Evolutionary conservation across 2,797 vertebrate species (phyloP), one percentile per base, ranked within the genome.

Genomic region (Chromis chromis): DNA sequence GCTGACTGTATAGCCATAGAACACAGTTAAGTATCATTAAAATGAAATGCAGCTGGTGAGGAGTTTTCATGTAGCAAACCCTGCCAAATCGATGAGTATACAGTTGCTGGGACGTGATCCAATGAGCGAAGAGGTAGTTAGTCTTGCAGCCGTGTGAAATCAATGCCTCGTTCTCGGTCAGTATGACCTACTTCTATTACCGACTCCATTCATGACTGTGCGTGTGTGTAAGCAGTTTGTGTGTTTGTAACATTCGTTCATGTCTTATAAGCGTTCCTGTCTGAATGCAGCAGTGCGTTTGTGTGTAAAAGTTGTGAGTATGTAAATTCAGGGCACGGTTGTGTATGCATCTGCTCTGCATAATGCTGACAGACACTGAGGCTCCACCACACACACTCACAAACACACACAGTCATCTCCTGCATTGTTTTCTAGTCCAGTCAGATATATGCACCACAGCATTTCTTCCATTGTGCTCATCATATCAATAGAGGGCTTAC

Each of bases 351-450:
- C 82, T 77, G 57, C 53, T 83, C 70, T 81, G 66, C 75, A 88
- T 87, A 82, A 82, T 71, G 78, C 64, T 81, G 80, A 84, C 72
- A 64, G 68, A 70, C 73, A 73, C 50, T 4, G 44, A 67, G 68
- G 61, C 65, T 24, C 40, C 42, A 25, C 25, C 31, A 25, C 44
- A 17, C 42, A 42, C 59, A 14, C 31, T n/a, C 64, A 19, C n/a
- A 54, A 13, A 28, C n/a, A 31, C 44, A 57, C 49, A 55, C 21
- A 24, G 8, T 52, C 36, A 67, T 67, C 49, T 14, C 27, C 11
- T 27, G 53, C 53, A 56, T 72, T 88, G 82, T 87, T 84, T 84
- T 74, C 60, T 13, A 57, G 48, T 61, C 54, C 66, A 65, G 68
- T 63, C 74, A 74, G 64, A 72, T 78, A 65, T 55, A 63, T 66